Percentiles rank a stretch among this genome's conserved stretches.
These are phyloP conservation scores for Steatocranus sp. DNA, from an alignment of 2,797 vertebrate species.

Conservation along the genomic window DNA sequence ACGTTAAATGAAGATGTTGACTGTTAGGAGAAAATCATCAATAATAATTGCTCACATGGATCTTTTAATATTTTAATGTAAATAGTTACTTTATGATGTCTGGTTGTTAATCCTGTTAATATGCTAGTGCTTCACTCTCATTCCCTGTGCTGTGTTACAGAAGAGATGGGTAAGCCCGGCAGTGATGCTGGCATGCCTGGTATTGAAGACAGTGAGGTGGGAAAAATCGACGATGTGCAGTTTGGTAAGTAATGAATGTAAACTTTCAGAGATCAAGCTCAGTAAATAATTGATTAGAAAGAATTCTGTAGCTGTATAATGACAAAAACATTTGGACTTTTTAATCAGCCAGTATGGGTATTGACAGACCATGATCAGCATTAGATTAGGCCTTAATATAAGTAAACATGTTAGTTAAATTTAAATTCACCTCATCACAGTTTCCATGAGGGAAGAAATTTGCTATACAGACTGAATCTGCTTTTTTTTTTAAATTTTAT, in stretches of 20 bases:
- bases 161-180: conserved; percentile 85
- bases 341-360: background rate
- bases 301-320: background rate
- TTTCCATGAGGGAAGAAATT: background rate
- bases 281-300: background rate
- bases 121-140: background rate
- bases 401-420: background rate
- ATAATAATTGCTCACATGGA: background rate
- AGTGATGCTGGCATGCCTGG: conserved; percentile 98
- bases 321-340: background rate
- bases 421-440: background rate
- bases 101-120: background rate
- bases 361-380: background rate
- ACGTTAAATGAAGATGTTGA: background rate
- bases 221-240: conserved; percentile 84
- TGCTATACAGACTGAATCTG: background rate
- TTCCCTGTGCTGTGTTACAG: conserved; percentile 38
- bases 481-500: background rate
- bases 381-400: background rate
- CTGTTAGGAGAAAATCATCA: background rate
- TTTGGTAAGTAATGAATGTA: conserved; percentile 73
- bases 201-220: conserved; percentile 93
- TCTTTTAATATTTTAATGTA: background rate
- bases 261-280: background rate
- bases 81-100: background rate